Percentiles rank a stretch among this genome's conserved stretches.
phyloP scores from a whole-genome alignment of 2,888 invertebrate species.

The Drosophila mayaguana region DNA sequence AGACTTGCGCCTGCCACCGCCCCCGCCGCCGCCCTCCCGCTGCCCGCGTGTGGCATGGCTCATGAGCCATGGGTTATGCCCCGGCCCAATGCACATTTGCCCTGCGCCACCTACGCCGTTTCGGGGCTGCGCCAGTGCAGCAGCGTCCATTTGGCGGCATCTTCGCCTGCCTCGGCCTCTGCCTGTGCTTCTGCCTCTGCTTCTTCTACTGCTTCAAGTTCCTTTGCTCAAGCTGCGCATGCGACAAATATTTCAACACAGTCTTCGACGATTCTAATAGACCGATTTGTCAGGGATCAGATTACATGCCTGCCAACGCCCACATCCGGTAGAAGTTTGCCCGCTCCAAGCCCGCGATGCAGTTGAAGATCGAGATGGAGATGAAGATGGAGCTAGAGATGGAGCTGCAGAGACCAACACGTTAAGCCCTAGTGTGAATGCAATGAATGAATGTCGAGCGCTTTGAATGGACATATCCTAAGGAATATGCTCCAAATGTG shows the following conservation, averaged over 20 bases:
- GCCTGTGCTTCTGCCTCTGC: slow-evolving; percentile 22
- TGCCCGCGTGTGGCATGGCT: slow-evolving; percentile 32
- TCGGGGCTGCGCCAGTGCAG: slow-evolving; percentile 36
- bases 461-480: slow-evolving; percentile 62
- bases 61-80: slow-evolving; percentile 50
- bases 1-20: slow-evolving; percentile 28
- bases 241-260: slow-evolving; percentile 84
- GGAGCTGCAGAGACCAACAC: slow-evolving; percentile 10
- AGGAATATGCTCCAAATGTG: slow-evolving; percentile 15
- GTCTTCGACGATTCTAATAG: slow-evolving; percentile 83
- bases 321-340: slow-evolving; percentile 78
- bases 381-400: neutral
- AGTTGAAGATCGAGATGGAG: slow-evolving; percentile 3
- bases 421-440: slow-evolving; percentile 5
- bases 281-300: slow-evolving; percentile 84
- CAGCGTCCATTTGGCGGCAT: slow-evolving; percentile 59
- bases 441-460: slow-evolving; percentile 48
- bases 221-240: slow-evolving; percentile 43
- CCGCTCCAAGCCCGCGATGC: slow-evolving; percentile 26
- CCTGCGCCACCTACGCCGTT: slow-evolving; percentile 70
- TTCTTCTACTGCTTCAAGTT: neutral
- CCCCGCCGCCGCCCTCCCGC: slow-evolving; percentile 2
- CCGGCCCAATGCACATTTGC: slow-evolving; percentile 60
- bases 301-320: slow-evolving; percentile 83
- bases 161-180: slow-evolving; percentile 32